phyloP scores from a whole-genome alignment of 2,888 invertebrate species.

The Rhamphomyia laevipes region DNA sequence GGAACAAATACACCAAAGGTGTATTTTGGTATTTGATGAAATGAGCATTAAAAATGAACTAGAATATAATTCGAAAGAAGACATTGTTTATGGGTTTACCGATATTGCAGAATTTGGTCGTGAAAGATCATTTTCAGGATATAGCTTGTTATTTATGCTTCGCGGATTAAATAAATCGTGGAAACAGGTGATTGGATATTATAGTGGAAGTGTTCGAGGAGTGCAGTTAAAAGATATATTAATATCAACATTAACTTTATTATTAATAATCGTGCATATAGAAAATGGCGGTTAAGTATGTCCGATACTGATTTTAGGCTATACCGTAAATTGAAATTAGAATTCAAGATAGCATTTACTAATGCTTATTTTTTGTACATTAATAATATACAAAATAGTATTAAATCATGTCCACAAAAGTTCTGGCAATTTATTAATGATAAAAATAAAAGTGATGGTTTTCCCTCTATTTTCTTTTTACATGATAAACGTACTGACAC shows the following conservation, averaged over 20 bases:
- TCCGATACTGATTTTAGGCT: too few species aligned
- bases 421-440: too few species aligned
- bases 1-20: not conserved
- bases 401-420: too few species aligned
- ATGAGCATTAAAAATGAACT: constrained; percentile 3
- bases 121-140: not conserved
- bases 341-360: too few species aligned
- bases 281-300: too few species aligned
- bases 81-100: constrained; percentile 1
- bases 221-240: not conserved
- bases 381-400: too few species aligned
- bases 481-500: too few species aligned
- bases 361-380: too few species aligned
- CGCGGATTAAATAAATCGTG: not conserved
- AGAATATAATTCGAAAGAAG: constrained; percentile 1
- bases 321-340: too few species aligned
- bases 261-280: too few species aligned
- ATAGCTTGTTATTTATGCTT: not conserved
- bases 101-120: constrained; percentile 1
- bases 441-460: too few species aligned
- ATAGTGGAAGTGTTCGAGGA: not conserved
- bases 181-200: constrained; percentile 1
- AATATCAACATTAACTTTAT: not conserved
- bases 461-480: too few species aligned
- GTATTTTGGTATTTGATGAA: not conserved